Evolutionary conservation across 35 echinoderm and acorn worm genomes (phyloP), one percentile per base, ranked within the genome.

Genomic region (Apostichopus californicus): DNA sequence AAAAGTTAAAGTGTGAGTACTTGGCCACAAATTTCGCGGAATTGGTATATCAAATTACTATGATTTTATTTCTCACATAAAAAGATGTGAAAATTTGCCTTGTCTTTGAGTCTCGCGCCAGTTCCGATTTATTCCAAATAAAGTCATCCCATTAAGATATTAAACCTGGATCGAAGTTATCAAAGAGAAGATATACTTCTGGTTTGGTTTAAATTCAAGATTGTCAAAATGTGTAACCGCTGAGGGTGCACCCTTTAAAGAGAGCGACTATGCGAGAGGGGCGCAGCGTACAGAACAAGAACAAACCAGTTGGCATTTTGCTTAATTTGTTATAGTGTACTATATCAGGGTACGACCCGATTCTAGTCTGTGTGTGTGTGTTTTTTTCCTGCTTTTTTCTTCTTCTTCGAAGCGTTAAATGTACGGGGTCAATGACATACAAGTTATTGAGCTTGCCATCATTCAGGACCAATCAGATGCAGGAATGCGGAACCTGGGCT

Each of bases 281-380:
- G 71, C 71, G 52, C 57, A 85, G 18, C 81, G 5, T 8, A 58
- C 34, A 46, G 24, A 85, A 85, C 57, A 85, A 85, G 81, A 85
- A 85, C 81, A 85, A 85, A 85, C 55, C 24, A 55, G 81, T 59
- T 85, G 81, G 81, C 81, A 85, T 85, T 85, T 85, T 85, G 81
- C 20, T 85, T 85, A 59, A 85, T 85, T 85, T 55, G 81, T 85
- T 85, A 83, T 11, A 20, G 81, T 85, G 81, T 85, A 85, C 81
- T 85, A 85, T 85, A 59, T 85, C 58, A 59, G 81, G 81, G 81
- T 85, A 85, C 56, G 81, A 85, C 81, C 81, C 55, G 15, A 85
- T 85, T 85, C 57, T 58, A 46, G 34, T 46, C 34, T 46, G 34
- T 46, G 34, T 46, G 34, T 21, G 54, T 61, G 81, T 85, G 63